phyloP scores from a whole-genome alignment of 2,888 invertebrate species.

The Calameuta idolon region DNA sequence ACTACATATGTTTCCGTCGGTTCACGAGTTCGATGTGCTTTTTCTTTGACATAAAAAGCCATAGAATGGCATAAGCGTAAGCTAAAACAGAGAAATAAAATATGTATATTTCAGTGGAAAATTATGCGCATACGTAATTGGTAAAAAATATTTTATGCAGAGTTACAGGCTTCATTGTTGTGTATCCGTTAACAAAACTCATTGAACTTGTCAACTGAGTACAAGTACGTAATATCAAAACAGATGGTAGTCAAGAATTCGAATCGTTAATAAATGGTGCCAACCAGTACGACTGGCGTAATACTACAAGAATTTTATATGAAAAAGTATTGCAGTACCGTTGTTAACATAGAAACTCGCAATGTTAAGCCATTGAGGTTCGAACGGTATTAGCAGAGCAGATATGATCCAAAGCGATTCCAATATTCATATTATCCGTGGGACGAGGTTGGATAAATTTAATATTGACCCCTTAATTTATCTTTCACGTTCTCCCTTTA shows the following conservation, averaged over 20 bases:
- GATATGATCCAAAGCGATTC: background rate
- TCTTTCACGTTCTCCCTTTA: background rate
- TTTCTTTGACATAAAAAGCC: no score
- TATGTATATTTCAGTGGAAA: no score
- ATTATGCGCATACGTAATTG: no score
- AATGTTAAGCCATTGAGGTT: no score
- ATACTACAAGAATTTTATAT: background rate
- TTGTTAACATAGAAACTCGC: background rate
- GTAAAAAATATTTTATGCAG: rapidly evolving
- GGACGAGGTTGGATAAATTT: background rate
- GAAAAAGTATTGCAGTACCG: background rate
- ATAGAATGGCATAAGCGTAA: no score
- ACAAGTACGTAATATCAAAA: background rate
- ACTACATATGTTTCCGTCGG: background rate
- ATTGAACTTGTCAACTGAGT: no score
- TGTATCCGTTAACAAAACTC: no score
- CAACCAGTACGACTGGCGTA: background rate
- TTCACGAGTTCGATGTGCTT: no score
- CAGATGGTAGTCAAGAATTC: background rate
- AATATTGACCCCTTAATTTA: background rate
- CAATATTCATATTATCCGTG: background rate
- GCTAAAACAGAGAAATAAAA: no score
- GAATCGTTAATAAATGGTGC: background rate
- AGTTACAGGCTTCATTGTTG: no score
- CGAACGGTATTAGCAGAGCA: background rate